Percentiles rank a stretch among this genome's conserved stretches.
These are phyloP conservation scores for Rosalia funebris DNA, from an alignment of 2,888 invertebrate species.

Conservation along the genomic window DNA sequence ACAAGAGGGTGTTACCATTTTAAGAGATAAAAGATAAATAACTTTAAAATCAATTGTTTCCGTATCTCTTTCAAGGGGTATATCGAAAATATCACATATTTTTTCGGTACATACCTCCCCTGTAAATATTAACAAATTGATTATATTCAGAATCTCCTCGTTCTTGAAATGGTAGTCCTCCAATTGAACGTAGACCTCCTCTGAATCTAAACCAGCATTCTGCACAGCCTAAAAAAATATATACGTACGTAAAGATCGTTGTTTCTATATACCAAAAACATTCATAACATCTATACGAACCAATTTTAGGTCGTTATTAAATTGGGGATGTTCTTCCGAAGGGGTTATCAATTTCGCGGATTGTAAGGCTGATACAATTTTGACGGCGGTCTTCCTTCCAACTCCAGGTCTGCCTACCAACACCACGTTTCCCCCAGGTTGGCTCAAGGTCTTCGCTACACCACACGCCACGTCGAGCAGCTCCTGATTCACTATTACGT, in stretches of 20 bases:
- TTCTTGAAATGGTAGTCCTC: constrained; percentile 84
- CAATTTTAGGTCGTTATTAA: constrained; percentile 80
- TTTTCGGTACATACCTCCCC: constrained; percentile 73
- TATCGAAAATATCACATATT: no score
- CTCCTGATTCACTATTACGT: constrained; percentile 74
- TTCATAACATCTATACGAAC: constrained; percentile 38
- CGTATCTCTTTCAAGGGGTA: no score
- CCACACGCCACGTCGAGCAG: constrained; percentile 72
- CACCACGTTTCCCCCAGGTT: constrained; percentile 72
- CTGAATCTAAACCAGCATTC: constrained; percentile 80
- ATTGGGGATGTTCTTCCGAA: constrained; percentile 65
- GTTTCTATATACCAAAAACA: no score
- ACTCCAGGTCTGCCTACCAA: constrained; percentile 82
- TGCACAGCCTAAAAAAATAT: constrained; percentile 61
- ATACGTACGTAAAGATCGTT: no score
- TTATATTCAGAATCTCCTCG: constrained; percentile 75
- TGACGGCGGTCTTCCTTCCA: constrained; percentile 83
- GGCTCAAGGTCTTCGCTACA: constrained; percentile 72
- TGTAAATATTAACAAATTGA: constrained; percentile 81
- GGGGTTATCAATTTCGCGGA: constrained; percentile 70
- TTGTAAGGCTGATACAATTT: constrained; percentile 77
- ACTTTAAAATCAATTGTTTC: no score
- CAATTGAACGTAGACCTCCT: constrained; percentile 79
- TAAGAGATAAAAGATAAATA: no score
- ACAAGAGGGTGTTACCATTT: no score